Evolutionary conservation across 2,888 invertebrate species (phyloP).

Genomic region (Trachelus troglodyta): DNA sequence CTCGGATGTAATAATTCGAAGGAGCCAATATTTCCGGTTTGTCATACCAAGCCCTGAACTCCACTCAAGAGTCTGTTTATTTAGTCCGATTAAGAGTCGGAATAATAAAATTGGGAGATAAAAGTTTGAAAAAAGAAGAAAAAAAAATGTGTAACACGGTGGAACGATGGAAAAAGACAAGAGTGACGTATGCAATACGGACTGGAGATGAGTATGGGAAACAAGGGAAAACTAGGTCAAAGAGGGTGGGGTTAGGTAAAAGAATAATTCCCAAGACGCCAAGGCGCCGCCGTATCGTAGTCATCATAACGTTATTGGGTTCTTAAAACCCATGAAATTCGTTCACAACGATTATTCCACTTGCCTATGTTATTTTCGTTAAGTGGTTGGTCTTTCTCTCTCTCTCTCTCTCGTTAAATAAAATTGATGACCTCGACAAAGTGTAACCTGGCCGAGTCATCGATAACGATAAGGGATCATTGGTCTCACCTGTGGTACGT

Average conservation of each 20-base stretch:
- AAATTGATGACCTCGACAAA: too few relatives aligned
- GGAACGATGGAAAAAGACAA: neutral
- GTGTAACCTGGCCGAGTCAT: neutral
- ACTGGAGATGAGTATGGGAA: constrained; percentile 17
- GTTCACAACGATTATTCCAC: neutral
- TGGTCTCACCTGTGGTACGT: neutral
- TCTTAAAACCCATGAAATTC: neutral
- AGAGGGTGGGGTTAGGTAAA: constrained; percentile 15
- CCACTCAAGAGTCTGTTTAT: neutral
- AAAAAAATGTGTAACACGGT: too few relatives aligned
- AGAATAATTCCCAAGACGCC: constrained; percentile 53
- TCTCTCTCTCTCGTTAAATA: too few relatives aligned
- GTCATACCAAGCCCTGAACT: neutral
- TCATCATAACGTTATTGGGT: neutral
- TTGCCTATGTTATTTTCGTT: neutral
- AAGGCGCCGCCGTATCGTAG: constrained; percentile 43
- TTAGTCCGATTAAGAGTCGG: neutral
- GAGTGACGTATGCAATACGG: neutral
- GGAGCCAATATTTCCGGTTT: neutral
- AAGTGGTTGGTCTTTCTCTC: neutral
- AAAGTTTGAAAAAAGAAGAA: too few relatives aligned
- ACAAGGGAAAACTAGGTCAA: constrained; percentile 22
- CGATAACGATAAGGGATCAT: neutral
- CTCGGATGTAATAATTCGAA: neutral
- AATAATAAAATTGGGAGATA: neutral